phyloP scores from a whole-genome alignment of 2,888 invertebrate species.

The Copidosoma aretas region DNA sequence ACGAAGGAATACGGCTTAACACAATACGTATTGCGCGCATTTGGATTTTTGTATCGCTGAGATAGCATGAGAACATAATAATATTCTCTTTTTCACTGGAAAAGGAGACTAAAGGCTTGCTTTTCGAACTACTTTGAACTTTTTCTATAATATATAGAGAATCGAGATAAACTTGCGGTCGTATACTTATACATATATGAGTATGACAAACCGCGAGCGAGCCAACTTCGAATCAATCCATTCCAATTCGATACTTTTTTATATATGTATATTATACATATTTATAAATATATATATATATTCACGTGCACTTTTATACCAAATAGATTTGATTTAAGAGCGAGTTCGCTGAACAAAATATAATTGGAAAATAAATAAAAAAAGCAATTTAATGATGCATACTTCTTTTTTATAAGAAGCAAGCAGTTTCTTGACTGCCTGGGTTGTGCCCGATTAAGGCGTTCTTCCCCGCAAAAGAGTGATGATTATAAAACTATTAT shows the following conservation, averaged over 20 bases:
- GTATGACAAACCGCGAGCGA: conserved; percentile 11
- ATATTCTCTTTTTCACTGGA: conserved; percentile 4
- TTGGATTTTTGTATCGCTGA: no score
- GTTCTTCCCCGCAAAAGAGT: no score
- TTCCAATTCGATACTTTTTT: conserved; percentile 47
- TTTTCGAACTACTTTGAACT: conserved; percentile 28
- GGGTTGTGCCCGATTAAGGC: no score
- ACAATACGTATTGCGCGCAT: no score
- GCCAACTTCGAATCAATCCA: conserved; percentile 44
- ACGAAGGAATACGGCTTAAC: no score
- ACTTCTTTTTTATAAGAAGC: conserved; percentile 27
- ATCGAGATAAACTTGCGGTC: conserved; percentile 25
- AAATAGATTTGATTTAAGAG: conserved; percentile 41
- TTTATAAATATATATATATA: conserved; percentile 33
- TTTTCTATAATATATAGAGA: no score
- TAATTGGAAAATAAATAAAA: conserved; percentile 6
- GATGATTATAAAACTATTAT: no score
- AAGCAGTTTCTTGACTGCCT: no score
- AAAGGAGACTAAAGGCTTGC: conserved; percentile 18
- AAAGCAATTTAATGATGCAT: conserved; percentile 5
- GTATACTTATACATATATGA: conserved; percentile 10
- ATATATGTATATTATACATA: conserved; percentile 26
- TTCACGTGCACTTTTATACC: conserved; percentile 49
- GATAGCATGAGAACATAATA: neutral
- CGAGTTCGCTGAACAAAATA: conserved; percentile 16